phyloP scores from a whole-genome alignment of 2,113 vertebrate species.

The Proterorhinus semilunaris region DNA sequence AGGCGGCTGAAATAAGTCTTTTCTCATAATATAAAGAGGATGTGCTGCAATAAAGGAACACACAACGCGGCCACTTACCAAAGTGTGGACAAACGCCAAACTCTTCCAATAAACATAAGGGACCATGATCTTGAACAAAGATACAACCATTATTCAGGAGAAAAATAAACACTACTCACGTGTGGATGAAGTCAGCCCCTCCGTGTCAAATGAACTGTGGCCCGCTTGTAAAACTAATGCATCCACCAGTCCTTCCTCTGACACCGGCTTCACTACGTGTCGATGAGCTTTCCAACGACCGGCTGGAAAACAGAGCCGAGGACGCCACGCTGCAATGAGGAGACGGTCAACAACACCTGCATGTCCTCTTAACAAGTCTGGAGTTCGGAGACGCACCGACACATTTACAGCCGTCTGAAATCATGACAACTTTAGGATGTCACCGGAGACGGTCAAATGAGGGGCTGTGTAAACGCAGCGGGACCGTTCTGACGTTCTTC shows the following conservation, averaged over 20 bases:
- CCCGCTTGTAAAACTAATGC: constrained; percentile 64
- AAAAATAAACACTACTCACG: not conserved
- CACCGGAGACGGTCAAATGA: constrained; percentile 12
- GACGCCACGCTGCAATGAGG: constrained; percentile 28
- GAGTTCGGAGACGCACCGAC: constrained; percentile 19
- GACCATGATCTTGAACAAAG: too few species aligned
- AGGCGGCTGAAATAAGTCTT: too few species aligned
- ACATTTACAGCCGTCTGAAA: constrained; percentile 18
- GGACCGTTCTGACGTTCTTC: constrained; percentile 16
- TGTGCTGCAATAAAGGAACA: too few species aligned
- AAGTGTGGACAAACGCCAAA: not conserved
- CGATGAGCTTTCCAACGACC: constrained; percentile 51
- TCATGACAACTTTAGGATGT: constrained; percentile 27
- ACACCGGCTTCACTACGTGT: constrained; percentile 53
- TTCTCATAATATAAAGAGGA: too few species aligned
- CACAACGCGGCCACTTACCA: too few species aligned
- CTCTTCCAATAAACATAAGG: too few species aligned
- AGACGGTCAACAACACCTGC: constrained; percentile 39
- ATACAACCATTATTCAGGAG: not conserved
- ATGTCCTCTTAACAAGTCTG: constrained; percentile 23
- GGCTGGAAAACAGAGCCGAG: constrained; percentile 52
- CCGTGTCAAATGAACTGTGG: constrained; percentile 61
- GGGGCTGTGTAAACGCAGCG: constrained; percentile 1
- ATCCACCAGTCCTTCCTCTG: constrained; percentile 51
- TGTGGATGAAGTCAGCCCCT: constrained; percentile 20